Percentiles rank a stretch among this genome's conserved stretches.
These are phyloP conservation scores for Nasua narica DNA, from an alignment of 2,797 vertebrate species.

Conservation along the genomic window DNA sequence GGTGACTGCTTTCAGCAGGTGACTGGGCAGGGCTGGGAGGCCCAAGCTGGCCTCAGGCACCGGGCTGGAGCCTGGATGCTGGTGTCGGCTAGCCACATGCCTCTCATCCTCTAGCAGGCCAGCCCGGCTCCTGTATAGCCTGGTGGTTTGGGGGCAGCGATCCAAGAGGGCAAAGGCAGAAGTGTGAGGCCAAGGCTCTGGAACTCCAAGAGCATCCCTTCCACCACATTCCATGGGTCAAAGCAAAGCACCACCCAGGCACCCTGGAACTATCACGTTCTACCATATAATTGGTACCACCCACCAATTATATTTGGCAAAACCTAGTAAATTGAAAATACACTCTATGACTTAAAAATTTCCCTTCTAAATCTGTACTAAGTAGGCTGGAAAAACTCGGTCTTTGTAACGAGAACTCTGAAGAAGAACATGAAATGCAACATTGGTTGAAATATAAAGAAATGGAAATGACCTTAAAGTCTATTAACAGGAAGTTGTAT, in stretches of 20 bases:
- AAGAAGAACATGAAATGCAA: neutral
- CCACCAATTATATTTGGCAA: rapidly evolving
- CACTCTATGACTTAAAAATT: neutral
- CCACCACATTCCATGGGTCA: neutral
- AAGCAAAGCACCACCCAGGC: neutral
- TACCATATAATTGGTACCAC: neutral
- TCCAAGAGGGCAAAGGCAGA: neutral
- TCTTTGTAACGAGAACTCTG: neutral
- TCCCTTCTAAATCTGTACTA: neutral
- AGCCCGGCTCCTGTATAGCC: neutral
- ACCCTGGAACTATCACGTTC: neutral
- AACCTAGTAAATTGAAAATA: neutral
- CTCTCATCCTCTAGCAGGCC: neutral
- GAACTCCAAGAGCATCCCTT: neutral
- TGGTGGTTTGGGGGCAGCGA: neutral
- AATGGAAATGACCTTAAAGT: neutral
- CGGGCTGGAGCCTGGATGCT: neutral
- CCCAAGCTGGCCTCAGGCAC: neutral
- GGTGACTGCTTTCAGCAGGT: neutral
- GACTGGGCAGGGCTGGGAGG: neutral
- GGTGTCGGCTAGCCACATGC: neutral
- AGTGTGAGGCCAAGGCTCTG: neutral
- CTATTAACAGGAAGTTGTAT: neutral
- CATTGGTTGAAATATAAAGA: neutral
- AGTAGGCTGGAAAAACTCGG: neutral